Percentiles rank a stretch among this genome's conserved stretches.
These are phyloP conservation scores for Montipora capricornis DNA, from an alignment of 64 coral and sea anemone genomes.

Conservation along the genomic window DNA sequence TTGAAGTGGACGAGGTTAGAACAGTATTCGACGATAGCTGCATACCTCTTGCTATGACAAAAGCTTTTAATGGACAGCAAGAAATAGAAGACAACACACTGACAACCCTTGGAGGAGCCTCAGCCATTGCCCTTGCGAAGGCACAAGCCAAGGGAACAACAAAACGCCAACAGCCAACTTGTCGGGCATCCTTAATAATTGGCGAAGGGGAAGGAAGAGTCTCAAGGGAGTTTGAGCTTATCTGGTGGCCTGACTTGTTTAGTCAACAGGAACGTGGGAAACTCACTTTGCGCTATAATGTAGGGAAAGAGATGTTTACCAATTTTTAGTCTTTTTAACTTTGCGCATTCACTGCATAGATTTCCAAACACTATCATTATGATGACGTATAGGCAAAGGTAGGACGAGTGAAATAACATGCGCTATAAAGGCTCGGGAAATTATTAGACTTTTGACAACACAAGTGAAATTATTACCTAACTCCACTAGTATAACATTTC, in stretches of 20 bases:
- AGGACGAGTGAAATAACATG: no score
- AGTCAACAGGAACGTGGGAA: conserved; percentile 27
- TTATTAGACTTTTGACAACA: no score
- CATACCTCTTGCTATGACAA: conserved; percentile 7
- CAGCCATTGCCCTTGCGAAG: conserved; percentile 56
- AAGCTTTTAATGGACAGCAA: conserved; percentile 34
- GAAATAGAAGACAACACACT: conserved; percentile 25
- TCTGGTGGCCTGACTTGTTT: conserved; percentile 58
- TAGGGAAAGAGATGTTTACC: background rate
- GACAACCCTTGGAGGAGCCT: background rate
- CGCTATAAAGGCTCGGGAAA: no score
- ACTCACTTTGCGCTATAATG: background rate
- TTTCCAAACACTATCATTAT: no score
- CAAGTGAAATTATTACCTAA: no score
- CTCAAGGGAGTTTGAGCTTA: conserved; percentile 58
- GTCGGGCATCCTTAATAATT: conserved; percentile 39
- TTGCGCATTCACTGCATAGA: background rate
- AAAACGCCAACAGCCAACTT: conserved; percentile 13
- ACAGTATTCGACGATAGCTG: background rate
- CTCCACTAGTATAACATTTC: no score
- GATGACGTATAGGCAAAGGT: no score
- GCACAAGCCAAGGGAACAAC: conserved; percentile 32
- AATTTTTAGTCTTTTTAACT: background rate
- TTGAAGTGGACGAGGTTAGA: conserved; percentile 50
- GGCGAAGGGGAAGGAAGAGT: conserved; percentile 38